Percentiles rank a stretch among this genome's conserved stretches.
These are phyloP conservation scores for Lateolabrax maculatus DNA, from an alignment of 2,797 vertebrate species.

Conservation along the genomic window DNA sequence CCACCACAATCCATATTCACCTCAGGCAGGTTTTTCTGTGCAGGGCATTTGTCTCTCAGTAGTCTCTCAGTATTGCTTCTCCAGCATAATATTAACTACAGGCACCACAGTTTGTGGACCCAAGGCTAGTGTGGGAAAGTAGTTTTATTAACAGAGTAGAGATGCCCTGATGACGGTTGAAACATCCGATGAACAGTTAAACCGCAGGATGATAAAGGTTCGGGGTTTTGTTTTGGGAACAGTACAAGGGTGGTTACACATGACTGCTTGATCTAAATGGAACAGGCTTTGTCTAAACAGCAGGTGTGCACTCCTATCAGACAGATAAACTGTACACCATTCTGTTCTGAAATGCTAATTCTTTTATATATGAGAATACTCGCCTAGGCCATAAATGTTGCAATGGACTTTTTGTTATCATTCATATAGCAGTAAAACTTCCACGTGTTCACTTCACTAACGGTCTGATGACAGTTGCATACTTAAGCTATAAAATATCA, in stretches of 20 bases:
- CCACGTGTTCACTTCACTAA: conserved; percentile 5
- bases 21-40: conserved; percentile 32
- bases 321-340: not conserved
- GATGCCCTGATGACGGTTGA: not conserved
- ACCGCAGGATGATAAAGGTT: conserved; percentile 9
- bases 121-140: not conserved
- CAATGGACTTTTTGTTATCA: conserved; percentile 15
- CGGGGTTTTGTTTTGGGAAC: conserved; percentile 25
- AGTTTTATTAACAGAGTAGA: conserved; percentile 34
- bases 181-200: not conserved
- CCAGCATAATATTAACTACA: conserved; percentile 21
- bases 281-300: conserved; percentile 4
- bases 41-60: conserved; percentile 20
- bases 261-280: not conserved
- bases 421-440: conserved; percentile 2
- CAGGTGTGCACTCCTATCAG: not conserved
- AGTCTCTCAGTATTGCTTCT: conserved; percentile 13
- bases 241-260: not conserved
- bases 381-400: conserved; percentile 8
- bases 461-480: not conserved
- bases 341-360: not conserved
- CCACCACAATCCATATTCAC: conserved; percentile 27
- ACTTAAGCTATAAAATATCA: conserved; percentile 13
- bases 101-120: not conserved
- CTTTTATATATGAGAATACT: conserved; percentile 9